These are phyloP conservation scores for Muscidifurax raptorellus DNA, from an alignment of 1,140 invertebrate genomes.

Conservation along the genomic window DNA sequence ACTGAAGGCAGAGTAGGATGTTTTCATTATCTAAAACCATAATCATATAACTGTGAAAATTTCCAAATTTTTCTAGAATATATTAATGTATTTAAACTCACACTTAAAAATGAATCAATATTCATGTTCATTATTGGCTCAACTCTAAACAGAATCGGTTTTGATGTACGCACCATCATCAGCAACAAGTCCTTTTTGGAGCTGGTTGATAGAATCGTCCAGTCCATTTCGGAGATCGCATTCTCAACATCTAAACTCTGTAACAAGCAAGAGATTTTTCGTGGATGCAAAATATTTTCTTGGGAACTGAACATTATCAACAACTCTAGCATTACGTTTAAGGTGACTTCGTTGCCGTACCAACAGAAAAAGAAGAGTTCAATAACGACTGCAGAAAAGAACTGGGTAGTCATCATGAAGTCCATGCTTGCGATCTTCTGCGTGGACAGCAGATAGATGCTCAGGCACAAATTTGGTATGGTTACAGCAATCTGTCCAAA, in stretches of 20 bases:
- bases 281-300: too few relatives aligned
- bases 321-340: slow-evolving; percentile 30
- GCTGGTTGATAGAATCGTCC: neutral
- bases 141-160: slow-evolving; percentile 26
- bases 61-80: neutral
- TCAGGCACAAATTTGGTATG: slow-evolving; percentile 49
- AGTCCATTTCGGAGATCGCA: slow-evolving; percentile 40
- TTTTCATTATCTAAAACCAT: slow-evolving; percentile 41
- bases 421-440: slow-evolving; percentile 30
- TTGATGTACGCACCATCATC: slow-evolving; percentile 39
- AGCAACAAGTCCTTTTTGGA: slow-evolving; percentile 32
- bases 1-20: slow-evolving; percentile 40
- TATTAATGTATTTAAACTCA: neutral
- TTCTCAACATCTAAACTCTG: slow-evolving; percentile 43
- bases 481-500: slow-evolving; percentile 48
- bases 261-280: neutral
- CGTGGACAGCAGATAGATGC: slow-evolving; percentile 39
- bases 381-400: slow-evolving; percentile 47
- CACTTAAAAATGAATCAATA: slow-evolving; percentile 46
- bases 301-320: neutral
- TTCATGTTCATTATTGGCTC: slow-evolving; percentile 46
- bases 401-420: slow-evolving; percentile 48
- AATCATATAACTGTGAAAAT: neutral
- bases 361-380: slow-evolving; percentile 54
- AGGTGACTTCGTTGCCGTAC: slow-evolving; percentile 50